A percentile compares a stretch with the other conserved stretches of the same genome.
These are phyloP conservation scores for Bombus sibiricus DNA, from an alignment of 1,140 invertebrate species.

Conservation along the genomic window DNA sequence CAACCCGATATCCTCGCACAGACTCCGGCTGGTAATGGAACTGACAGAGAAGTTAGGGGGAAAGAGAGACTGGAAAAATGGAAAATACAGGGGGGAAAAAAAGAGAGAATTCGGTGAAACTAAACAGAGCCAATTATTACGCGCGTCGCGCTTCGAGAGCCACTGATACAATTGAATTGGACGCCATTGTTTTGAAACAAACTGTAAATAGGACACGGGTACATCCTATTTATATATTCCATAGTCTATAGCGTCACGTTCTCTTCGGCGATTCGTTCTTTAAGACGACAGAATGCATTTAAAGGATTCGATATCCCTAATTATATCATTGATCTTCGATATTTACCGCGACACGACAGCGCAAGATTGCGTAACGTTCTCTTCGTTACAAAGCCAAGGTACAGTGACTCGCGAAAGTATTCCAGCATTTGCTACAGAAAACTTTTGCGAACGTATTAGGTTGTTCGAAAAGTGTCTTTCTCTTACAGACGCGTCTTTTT, in stretches of 20 bases:
- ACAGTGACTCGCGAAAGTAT: too few relatives aligned
- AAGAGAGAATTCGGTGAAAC: slow-evolving; percentile 7
- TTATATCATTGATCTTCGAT: slow-evolving; percentile 53
- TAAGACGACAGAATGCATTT: slow-evolving; percentile 13
- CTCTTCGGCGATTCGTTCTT: background rate
- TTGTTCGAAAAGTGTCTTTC: too few relatives aligned
- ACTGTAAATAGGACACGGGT: slow-evolving; percentile 42
- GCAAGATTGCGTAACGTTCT: slow-evolving; percentile 40
- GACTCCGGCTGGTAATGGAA: slow-evolving; percentile 13
- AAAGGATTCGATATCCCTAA: slow-evolving; percentile 43
- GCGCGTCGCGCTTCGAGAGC: background rate
- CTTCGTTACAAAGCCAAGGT: slow-evolving; percentile 31
- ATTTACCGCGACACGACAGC: slow-evolving; percentile 41
- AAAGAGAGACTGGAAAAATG: background rate
- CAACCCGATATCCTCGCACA: slow-evolving; percentile 13
- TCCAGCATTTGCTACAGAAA: too few relatives aligned
- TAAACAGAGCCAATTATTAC: slow-evolving; percentile 34
- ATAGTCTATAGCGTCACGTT: background rate
- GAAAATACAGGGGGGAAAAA: background rate
- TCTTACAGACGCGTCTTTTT: too few relatives aligned
- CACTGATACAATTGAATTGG: slow-evolving; percentile 39
- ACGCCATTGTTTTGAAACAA: slow-evolving; percentile 43
- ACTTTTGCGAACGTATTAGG: too few relatives aligned
- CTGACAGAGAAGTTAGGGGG: too few relatives aligned
- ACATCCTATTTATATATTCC: slow-evolving; percentile 21